Evolutionary conservation across 2,113 vertebrate species (phyloP).

Genomic region (Calcarius ornatus): DNA sequence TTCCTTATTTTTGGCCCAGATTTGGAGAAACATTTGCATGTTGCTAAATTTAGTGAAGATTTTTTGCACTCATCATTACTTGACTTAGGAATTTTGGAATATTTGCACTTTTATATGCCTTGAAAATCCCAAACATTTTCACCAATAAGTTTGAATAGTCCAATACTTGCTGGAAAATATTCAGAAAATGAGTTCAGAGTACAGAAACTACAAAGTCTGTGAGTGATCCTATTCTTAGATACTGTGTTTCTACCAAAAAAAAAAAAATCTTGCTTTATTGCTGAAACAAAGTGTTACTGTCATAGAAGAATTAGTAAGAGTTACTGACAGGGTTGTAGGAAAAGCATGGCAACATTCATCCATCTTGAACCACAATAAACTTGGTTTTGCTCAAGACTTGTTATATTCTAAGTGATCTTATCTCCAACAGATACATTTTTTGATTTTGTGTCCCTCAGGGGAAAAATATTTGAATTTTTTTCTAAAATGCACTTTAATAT

Average conservation of each 20-base stretch:
- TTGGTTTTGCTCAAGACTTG: neutral
- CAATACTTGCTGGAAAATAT: neutral
- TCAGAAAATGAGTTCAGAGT: neutral
- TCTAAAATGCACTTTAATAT: neutral
- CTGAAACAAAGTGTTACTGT: neutral
- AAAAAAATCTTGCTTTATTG: neutral
- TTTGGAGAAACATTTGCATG: neutral
- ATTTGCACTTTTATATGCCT: neutral
- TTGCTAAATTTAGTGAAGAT: neutral
- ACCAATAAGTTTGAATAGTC: neutral
- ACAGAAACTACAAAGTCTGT: neutral
- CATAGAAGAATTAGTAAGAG: neutral
- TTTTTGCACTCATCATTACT: neutral
- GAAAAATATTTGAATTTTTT: neutral
- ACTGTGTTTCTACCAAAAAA: neutral
- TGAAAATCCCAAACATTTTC: neutral
- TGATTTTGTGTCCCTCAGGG: neutral
- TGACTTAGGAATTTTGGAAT: neutral
- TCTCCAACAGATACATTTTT: neutral
- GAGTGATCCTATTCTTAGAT: neutral
- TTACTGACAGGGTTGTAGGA: neutral
- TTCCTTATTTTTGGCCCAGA: neutral
- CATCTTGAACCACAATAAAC: neutral
- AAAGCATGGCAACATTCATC: neutral
- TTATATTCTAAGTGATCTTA: neutral